Percentiles rank a stretch among this genome's conserved stretches.
phyloP scores from a whole-genome alignment of 2,888 invertebrate genomes.

The Eulithis testata region DNA sequence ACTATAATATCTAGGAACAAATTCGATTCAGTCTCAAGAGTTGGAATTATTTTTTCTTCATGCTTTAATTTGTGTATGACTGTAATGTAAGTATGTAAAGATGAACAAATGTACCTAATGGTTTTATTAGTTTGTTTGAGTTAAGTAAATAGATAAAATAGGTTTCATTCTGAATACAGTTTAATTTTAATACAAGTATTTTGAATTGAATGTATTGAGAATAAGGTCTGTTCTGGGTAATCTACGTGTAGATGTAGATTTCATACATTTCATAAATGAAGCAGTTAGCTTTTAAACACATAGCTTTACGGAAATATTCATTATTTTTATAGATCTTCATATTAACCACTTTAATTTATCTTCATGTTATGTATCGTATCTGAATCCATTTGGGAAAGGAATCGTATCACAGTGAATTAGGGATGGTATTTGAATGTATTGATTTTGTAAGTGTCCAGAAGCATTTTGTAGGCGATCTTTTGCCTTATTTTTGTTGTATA shows the following conservation, averaged over 20 bases:
- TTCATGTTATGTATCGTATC: constrained; percentile 18
- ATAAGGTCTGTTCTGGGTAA: constrained; percentile 27
- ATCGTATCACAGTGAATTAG: constrained; percentile 19
- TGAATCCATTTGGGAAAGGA: constrained; percentile 24
- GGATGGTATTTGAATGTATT: constrained; percentile 26
- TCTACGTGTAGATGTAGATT: constrained; percentile 31
- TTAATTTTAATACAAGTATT: too few relatives aligned
- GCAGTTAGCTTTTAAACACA: constrained; percentile 29
- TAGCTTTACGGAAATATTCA: constrained; percentile 34
- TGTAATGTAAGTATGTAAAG: constrained; percentile 44
- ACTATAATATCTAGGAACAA: constrained; percentile 78
- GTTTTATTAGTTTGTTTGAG: constrained; percentile 37
- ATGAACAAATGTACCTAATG: constrained; percentile 40
- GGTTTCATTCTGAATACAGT: constrained; percentile 19
- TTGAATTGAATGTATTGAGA: constrained; percentile 19
- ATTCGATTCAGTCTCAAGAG: constrained; percentile 74
- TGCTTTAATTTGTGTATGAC: constrained; percentile 77
- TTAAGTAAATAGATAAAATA: constrained; percentile 24
- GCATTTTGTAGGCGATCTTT: constrained; percentile 41
- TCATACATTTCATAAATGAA: constrained; percentile 32
- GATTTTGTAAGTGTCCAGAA: constrained; percentile 32
- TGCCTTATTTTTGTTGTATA: constrained; percentile 43
- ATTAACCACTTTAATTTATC: constrained; percentile 34
- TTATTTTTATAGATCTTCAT: constrained; percentile 39
- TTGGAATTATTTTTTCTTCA: constrained; percentile 71